Conservation (phyloP, 2,888 invertebrate genomes). For the Thera britannica region DNA sequence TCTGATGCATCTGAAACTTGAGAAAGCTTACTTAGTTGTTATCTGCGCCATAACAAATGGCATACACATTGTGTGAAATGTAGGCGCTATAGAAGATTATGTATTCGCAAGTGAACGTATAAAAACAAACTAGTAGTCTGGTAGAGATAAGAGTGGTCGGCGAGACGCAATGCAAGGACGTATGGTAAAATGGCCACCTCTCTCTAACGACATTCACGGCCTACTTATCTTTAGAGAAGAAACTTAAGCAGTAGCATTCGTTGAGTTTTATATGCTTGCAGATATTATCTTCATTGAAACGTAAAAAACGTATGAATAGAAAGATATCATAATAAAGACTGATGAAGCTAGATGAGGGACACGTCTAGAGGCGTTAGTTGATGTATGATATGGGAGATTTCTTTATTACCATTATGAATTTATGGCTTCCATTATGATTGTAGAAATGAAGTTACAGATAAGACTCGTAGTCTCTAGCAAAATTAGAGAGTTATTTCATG, state of each 20-base stretch:
- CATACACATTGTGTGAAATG: neutral
- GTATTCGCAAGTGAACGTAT: slow-evolving; percentile 19
- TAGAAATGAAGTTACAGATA: neutral
- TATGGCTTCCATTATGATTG: neutral
- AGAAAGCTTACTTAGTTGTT: slow-evolving; percentile 18
- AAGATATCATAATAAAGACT: neutral
- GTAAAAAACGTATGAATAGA: neutral
- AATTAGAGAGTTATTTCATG: neutral
- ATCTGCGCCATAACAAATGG: slow-evolving; percentile 5
- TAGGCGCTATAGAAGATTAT: slow-evolving; percentile 9
- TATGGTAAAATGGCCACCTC: slow-evolving; percentile 41
- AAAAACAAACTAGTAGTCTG: slow-evolving; percentile 24
- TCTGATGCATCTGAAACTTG: slow-evolving; percentile 13
- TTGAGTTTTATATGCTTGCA: neutral
- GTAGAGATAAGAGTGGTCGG: slow-evolving; percentile 36
- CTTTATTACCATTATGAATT: no score
- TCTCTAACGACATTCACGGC: slow-evolving; percentile 36
- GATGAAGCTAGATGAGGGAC: no score
- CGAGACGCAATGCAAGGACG: slow-evolving; percentile 49
- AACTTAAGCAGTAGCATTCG: slow-evolving; percentile 4
- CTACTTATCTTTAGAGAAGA: slow-evolving; percentile 17
- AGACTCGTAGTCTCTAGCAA: neutral
- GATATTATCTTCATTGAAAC: neutral
- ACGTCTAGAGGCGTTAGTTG: no score
- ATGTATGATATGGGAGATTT: no score